These are phyloP conservation scores for Panzeria rudis DNA, from an alignment of 2,888 invertebrate genomes.

Conservation along the genomic window DNA sequence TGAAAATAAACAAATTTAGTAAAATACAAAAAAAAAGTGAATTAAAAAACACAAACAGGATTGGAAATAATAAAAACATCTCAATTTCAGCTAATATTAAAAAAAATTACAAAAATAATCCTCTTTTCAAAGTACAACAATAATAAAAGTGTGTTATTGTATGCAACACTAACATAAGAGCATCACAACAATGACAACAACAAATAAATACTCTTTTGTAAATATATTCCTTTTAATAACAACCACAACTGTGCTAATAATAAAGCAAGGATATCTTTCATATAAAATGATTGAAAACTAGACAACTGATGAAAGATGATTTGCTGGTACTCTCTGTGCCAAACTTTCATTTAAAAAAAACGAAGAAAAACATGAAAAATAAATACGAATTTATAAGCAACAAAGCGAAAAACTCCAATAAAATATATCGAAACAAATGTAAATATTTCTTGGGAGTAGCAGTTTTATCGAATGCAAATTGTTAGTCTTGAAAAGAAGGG, in stretches of 20 bases:
- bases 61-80: constrained; percentile 62
- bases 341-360: constrained; percentile 8
- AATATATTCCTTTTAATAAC: constrained; percentile 58
- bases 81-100: constrained; percentile 55
- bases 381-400: neutral
- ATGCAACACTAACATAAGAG: constrained; percentile 20
- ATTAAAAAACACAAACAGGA: constrained; percentile 29
- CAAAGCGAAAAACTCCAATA: constrained; percentile 33
- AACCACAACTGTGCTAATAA: constrained; percentile 40
- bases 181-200: constrained; percentile 22
- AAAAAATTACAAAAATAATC: constrained; percentile 58
- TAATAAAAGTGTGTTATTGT: constrained; percentile 57
- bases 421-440: constrained; percentile 60
- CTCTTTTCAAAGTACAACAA: constrained; percentile 45
- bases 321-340: constrained; percentile 35
- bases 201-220: constrained; percentile 52
- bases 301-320: constrained; percentile 63
- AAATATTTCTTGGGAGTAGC: constrained; percentile 28
- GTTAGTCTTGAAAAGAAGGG: neutral
- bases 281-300: constrained; percentile 16
- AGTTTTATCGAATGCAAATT: constrained; percentile 13
- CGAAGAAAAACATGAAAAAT: neutral
- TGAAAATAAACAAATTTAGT: constrained; percentile 60
- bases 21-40: neutral
- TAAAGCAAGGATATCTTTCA: constrained; percentile 14